A percentile compares a stretch with the other conserved stretches of the same genome.
Conservation (phyloP, 2,888 invertebrate species). For the Eremobia ochroleuca region DNA sequence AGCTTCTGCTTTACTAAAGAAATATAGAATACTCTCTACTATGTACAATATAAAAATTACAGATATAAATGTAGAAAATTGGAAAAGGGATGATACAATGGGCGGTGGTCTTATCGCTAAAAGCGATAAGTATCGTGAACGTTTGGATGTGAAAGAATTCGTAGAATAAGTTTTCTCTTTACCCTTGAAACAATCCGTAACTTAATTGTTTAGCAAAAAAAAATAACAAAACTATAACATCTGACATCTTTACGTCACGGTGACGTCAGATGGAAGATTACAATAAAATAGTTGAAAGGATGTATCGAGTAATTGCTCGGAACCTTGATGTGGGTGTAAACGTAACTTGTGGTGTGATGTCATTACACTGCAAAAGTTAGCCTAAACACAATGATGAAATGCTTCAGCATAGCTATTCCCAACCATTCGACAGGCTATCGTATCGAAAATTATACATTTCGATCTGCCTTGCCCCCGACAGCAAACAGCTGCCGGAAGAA, state of each 20-base stretch:
- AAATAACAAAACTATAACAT: not conserved
- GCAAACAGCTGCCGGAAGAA: too few relatives aligned
- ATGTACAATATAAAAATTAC: too few relatives aligned
- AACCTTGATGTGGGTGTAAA: slow-evolving; percentile 35
- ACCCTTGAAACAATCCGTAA: not conserved
- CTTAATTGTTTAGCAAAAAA: not conserved
- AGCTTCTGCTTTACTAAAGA: too few relatives aligned
- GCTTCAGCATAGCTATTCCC: too few relatives aligned
- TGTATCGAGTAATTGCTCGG: slow-evolving; percentile 18
- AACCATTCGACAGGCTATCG: too few relatives aligned
- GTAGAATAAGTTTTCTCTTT: not conserved
- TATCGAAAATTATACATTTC: too few relatives aligned
- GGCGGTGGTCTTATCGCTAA: too few relatives aligned
- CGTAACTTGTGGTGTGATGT: slow-evolving; percentile 12
- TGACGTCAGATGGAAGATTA: slow-evolving; percentile 28
- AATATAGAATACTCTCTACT: too few relatives aligned
- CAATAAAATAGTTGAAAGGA: slow-evolving; percentile 44
- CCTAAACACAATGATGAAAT: not conserved
- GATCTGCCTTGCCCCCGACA: too few relatives aligned
- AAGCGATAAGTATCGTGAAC: too few relatives aligned
- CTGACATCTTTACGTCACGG: not conserved
- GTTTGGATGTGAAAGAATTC: not conserved
- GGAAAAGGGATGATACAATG: too few relatives aligned
- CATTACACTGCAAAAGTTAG: not conserved
- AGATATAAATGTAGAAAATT: too few relatives aligned